phyloP scores from a whole-genome alignment of 2,888 invertebrate genomes.

The Agrilus mali region DNA sequence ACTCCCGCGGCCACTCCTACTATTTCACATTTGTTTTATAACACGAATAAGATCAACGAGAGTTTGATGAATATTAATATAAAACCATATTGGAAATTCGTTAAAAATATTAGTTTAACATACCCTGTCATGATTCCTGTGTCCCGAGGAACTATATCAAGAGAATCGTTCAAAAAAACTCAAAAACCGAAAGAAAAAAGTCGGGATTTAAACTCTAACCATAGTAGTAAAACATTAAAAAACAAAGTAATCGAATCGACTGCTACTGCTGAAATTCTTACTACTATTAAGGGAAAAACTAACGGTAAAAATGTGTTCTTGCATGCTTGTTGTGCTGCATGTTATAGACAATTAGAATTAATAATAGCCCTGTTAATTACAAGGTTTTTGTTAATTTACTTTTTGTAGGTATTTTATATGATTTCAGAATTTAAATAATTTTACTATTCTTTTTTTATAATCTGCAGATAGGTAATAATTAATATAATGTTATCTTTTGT shows the following conservation, averaged over 20 bases:
- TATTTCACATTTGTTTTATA: conserved; percentile 20
- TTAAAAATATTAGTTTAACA: conserved; percentile 39
- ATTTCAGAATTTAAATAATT: conserved; percentile 1
- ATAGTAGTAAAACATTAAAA: conserved; percentile 28
- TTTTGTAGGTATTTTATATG: conserved; percentile 9
- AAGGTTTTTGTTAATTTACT: conserved; percentile 9
- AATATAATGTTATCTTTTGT: too few species aligned
- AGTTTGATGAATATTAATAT: conserved; percentile 24
- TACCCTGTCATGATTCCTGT: conserved; percentile 54
- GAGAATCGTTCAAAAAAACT: conserved; percentile 25
- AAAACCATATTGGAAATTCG: conserved; percentile 28
- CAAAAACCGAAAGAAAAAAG: conserved; percentile 35
- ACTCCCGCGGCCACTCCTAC: conserved; percentile 5
- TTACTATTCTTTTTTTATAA: background rate
- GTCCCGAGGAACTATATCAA: conserved; percentile 28
- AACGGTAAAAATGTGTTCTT: conserved; percentile 14
- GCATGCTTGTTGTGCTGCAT: conserved; percentile 4
- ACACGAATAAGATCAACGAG: conserved; percentile 26
- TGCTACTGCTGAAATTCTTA: conserved; percentile 12
- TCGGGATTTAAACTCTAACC: conserved; percentile 32
- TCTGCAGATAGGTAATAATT: conserved; percentile 1
- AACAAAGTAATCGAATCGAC: conserved; percentile 23
- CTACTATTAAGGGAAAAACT: conserved; percentile 13
- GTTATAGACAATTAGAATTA: conserved; percentile 1
- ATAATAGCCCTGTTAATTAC: conserved; percentile 21